These are phyloP conservation scores for Hydractinia echinata DNA, from an alignment of 30 jellyfish, hydroid and myxozoan genomes.

Conservation along the genomic window DNA sequence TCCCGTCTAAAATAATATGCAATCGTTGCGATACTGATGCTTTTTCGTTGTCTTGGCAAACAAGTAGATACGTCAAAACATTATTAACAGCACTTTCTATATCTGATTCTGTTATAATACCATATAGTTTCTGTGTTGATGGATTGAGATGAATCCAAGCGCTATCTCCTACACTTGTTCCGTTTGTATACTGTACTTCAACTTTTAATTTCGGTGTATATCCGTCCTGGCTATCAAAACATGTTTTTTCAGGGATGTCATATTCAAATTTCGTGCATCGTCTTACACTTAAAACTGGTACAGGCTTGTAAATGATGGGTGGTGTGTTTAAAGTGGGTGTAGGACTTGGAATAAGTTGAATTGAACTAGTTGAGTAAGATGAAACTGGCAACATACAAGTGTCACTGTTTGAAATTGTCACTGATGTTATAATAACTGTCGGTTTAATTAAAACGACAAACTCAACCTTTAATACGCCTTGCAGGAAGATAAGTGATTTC, in stretches of 20 bases:
- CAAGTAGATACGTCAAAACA: neutral
- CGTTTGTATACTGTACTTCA: neutral
- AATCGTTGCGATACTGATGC: constrained; percentile 16
- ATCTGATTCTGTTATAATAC: constrained; percentile 20
- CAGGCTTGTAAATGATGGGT: constrained; percentile 3
- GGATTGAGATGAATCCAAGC: constrained; percentile 34
- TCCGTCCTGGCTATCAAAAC: constrained; percentile 63
- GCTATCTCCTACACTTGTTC: neutral
- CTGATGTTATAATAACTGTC: neutral
- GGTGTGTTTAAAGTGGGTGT: constrained; percentile 36
- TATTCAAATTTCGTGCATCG: constrained; percentile 20
- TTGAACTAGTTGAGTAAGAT: neutral
- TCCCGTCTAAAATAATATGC: neutral
- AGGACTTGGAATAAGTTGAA: neutral
- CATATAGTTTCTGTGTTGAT: constrained; percentile 8
- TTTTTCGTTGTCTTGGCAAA: constrained; percentile 19
- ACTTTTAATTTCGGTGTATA: constrained; percentile 34
- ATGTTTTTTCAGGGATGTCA: constrained; percentile 45
- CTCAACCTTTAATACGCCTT: neutral
- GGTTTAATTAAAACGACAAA: constrained; percentile 1
- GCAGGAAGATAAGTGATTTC: neutral
- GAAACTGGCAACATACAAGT: neutral
- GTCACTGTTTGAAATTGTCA: neutral
- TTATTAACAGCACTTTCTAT: neutral
- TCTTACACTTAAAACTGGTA: constrained; percentile 21